A percentile compares a stretch with the other conserved stretches of the same genome.
phyloP scores from a whole-genome alignment of 2,888 invertebrate species.

The Aleiodes alternator region DNA sequence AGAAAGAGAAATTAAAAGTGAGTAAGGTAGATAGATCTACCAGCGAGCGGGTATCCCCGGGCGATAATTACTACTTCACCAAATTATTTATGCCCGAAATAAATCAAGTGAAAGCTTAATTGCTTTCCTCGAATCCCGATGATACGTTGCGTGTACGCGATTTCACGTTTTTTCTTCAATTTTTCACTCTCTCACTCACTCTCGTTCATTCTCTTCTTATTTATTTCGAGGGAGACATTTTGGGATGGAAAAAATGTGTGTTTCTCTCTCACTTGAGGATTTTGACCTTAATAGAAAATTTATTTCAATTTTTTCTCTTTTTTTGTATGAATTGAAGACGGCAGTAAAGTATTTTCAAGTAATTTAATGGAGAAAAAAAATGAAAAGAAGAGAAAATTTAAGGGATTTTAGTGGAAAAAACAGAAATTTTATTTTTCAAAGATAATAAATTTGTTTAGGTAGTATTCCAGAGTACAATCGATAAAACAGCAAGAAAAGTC shows the following conservation, averaged over 20 bases:
- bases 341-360: neutral
- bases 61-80: constrained; percentile 73
- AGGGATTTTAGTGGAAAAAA: no score
- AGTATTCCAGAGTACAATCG: no score
- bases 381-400: no score
- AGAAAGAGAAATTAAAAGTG: constrained; percentile 32
- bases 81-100: constrained; percentile 73
- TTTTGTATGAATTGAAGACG: neutral
- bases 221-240: neutral
- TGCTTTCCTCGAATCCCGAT: constrained; percentile 66
- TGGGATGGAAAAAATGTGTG: neutral
- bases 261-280: no score
- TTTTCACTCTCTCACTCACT: neutral
- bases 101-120: constrained; percentile 73
- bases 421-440: no score
- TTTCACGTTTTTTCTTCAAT: constrained; percentile 53
- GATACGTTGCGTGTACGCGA: constrained; percentile 58
- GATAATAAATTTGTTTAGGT: no score
- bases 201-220: neutral
- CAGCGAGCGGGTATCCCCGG: constrained; percentile 48
- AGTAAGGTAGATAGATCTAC: constrained; percentile 55
- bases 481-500: no score
- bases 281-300: neutral
- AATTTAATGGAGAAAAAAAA: neutral
- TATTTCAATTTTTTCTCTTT: neutral